A percentile compares a stretch with the other conserved stretches of the same genome.
Conservation (phyloP, 1,140 invertebrate genomes). For the Gyrodactylus salaris region DNA sequence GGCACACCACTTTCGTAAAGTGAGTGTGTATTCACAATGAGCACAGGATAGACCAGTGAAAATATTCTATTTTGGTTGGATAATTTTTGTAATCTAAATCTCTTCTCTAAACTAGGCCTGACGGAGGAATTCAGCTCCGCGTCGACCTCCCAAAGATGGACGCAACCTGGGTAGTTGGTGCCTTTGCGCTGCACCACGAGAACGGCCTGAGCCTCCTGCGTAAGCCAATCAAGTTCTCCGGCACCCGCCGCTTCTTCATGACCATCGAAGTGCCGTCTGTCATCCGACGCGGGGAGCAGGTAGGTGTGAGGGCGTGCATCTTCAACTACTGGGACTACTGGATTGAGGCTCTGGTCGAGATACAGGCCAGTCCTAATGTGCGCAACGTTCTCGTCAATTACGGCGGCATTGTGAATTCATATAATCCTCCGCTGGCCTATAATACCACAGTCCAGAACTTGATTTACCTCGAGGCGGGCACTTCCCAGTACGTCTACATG, state of each 20-base stretch:
- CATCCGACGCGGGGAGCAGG: constrained; percentile 56
- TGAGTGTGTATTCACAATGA: constrained; percentile 15
- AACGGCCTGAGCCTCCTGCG: constrained; percentile 49
- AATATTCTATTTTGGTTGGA: constrained; percentile 5
- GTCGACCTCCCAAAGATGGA: constrained; percentile 45
- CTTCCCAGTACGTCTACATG: constrained; percentile 33
- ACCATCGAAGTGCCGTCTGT: constrained; percentile 55
- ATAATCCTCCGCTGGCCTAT: neutral
- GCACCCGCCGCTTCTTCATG: constrained; percentile 58
- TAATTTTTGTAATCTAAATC: too few species aligned
- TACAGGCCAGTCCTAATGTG: neutral
- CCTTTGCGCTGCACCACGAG: constrained; percentile 48
- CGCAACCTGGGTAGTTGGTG: constrained; percentile 60
- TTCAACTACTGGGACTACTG: constrained; percentile 53
- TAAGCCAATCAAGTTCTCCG: constrained; percentile 35
- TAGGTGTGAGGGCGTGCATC: constrained; percentile 54
- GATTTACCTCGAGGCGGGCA: constrained; percentile 12
- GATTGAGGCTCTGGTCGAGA: constrained; percentile 5
- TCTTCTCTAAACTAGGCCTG: constrained; percentile 12
- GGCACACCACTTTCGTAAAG: constrained; percentile 65
- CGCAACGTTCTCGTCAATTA: neutral
- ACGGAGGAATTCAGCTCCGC: constrained; percentile 29
- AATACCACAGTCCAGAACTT: constrained; percentile 6
- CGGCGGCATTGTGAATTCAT: neutral
- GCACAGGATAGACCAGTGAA: neutral